These are phyloP conservation scores for Anser cygnoides DNA, from an alignment of 2,113 vertebrate species.

Conservation along the genomic window DNA sequence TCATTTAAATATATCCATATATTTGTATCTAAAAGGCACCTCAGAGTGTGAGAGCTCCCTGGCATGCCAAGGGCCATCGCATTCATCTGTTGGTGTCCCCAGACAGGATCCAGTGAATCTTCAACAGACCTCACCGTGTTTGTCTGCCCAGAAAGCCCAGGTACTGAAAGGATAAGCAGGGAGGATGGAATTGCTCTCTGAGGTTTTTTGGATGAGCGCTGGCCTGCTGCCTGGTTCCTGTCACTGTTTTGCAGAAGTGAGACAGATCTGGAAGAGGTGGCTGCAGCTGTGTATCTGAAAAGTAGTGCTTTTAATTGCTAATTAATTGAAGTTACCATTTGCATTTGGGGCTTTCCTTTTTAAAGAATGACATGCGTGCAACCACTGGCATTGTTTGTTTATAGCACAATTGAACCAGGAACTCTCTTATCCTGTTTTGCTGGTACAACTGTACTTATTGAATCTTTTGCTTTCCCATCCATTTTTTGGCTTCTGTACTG, in stretches of 20 bases:
- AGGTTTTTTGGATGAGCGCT: not conserved
- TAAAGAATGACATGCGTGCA: not conserved
- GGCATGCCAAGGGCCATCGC: not conserved
- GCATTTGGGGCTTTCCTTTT: slow-evolving; percentile 30
- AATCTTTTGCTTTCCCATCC: not conserved
- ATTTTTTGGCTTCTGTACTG: not conserved
- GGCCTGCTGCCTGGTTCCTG: not conserved
- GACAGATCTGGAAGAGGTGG: slow-evolving; percentile 1
- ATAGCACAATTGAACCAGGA: not conserved
- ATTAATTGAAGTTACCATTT: slow-evolving; percentile 15
- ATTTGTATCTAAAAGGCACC: not conserved
- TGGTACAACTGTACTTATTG: slow-evolving; percentile 9
- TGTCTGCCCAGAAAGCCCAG: not conserved
- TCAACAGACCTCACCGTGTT: not conserved
- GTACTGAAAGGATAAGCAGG: not conserved
- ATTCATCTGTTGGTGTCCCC: not conserved
- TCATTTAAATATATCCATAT: not conserved
- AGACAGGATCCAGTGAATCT: not conserved
- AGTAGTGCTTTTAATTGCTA: slow-evolving; percentile 30
- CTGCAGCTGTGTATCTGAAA: not conserved
- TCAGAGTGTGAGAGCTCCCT: not conserved
- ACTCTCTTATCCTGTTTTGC: not conserved
- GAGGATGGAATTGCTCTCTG: not conserved
- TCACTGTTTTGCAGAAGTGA: not conserved
- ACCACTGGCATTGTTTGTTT: not conserved